phyloP scores from a whole-genome alignment of 2,888 invertebrate species.

The Caenorhabditis wallacei region DNA sequence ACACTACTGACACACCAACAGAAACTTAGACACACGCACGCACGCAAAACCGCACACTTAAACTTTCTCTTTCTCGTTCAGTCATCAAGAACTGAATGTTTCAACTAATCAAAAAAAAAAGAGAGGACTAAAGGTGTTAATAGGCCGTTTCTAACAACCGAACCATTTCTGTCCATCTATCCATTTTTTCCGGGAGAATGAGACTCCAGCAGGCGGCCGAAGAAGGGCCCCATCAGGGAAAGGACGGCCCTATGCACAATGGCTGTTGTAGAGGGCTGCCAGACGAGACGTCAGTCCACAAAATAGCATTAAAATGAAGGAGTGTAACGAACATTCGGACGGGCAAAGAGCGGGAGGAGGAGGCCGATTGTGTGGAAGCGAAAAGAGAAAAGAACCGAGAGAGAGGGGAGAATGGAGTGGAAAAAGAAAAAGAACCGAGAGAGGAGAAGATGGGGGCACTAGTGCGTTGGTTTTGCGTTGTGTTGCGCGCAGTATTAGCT shows the following conservation, averaged over 20 bases:
- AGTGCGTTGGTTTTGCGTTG: conserved; percentile 68
- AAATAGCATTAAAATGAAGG: conserved; percentile 19
- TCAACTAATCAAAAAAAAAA: conserved; percentile 11
- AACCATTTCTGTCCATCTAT: conserved; percentile 17
- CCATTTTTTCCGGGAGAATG: conserved; percentile 19
- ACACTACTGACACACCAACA: conserved; percentile 45
- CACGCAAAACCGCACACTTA: conserved; percentile 16
- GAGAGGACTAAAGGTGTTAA: conserved; percentile 39
- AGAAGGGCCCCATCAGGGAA: conserved; percentile 20
- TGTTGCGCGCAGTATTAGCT: conserved; percentile 67
- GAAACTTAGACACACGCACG: conserved; percentile 28
- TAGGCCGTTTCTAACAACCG: conserved; percentile 33
- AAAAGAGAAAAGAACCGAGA: conserved; percentile 32
- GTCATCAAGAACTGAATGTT: conserved; percentile 46
- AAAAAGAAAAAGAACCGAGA: conserved; percentile 14
- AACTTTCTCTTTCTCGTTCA: conserved; percentile 55
- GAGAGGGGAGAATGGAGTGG: conserved; percentile 10
- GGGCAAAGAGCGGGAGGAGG: conserved; percentile 24
- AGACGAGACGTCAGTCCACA: conserved; percentile 37
- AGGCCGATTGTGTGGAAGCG: conserved; percentile 14
- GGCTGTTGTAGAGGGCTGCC: conserved; percentile 27
- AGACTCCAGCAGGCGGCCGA: conserved; percentile 6
- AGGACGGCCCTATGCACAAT: conserved; percentile 49
- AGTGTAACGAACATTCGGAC: conserved; percentile 50
- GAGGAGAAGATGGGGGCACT: conserved; percentile 46